phyloP scores from a whole-genome alignment of 2,888 invertebrate genomes.

The Drosophila pseudotakahashii region DNA sequence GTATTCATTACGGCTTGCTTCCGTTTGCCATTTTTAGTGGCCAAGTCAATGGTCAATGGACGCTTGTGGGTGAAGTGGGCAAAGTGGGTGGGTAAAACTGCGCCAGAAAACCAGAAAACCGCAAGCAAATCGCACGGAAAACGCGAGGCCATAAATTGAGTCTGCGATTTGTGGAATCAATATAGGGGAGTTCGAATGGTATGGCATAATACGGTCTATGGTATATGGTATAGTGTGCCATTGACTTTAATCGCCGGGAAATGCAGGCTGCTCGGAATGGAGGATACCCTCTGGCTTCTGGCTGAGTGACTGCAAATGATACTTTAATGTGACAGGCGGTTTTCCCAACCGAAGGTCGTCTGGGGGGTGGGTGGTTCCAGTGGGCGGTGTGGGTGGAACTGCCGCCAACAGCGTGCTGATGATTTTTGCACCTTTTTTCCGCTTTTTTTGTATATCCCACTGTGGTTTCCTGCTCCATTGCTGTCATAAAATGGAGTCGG shows the following conservation, averaged over 20 bases:
- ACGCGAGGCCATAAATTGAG: slow-evolving; percentile 62
- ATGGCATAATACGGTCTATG: neutral
- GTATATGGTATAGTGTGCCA: slow-evolving; percentile 34
- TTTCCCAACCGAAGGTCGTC: slow-evolving; percentile 13
- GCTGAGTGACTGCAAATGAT: slow-evolving; percentile 75
- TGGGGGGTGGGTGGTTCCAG: neutral
- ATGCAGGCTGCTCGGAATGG: slow-evolving; percentile 4
- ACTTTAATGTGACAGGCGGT: slow-evolving; percentile 76
- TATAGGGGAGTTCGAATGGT: slow-evolving; percentile 17
- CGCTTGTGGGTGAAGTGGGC: neutral
- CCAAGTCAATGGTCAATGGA: slow-evolving; percentile 6
- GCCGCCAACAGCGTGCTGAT: slow-evolving; percentile 65
- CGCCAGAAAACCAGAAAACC: slow-evolving; percentile 16
- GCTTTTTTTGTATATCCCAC: slow-evolving; percentile 13
- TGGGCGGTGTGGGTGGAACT: no score
- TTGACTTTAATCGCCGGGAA: slow-evolving; percentile 59
- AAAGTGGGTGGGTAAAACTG: slow-evolving; percentile 27
- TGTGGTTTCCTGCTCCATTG: slow-evolving; percentile 59
- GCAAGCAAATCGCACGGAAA: slow-evolving; percentile 41
- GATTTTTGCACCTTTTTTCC: slow-evolving; percentile 73
- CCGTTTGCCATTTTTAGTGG: slow-evolving; percentile 26
- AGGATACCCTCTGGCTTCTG: slow-evolving; percentile 11
- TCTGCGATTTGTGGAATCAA: slow-evolving; percentile 69
- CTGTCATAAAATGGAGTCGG: slow-evolving; percentile 51
- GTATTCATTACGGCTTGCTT: slow-evolving; percentile 73